Base-by-base conservation (phyloP, 64 coral and sea anemone genomes). In the Platygyra sinensis region DNA sequence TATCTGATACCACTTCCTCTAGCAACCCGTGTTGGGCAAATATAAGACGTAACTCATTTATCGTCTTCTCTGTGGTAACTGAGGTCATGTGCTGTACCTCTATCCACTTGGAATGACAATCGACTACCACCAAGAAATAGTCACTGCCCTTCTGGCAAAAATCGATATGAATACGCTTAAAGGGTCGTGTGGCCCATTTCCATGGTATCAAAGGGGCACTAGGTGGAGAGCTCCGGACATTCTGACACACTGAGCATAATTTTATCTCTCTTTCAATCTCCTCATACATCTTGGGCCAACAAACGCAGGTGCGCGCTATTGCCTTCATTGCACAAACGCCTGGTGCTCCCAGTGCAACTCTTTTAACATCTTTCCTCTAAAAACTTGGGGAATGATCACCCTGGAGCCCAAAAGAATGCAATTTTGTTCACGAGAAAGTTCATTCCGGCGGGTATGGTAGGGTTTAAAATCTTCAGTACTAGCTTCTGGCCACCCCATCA, bases 11-110 rank as follows among this genome's bases (percentile, higher is more conserved):
- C 36, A 89, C 18, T 51, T 83, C 87, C 51, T 89, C 80, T 7
- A 87, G 92, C n/a, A 94, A 77, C 64, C 87, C 87, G 78, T 94
- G 92, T 51, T 69, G 89, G 28, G 92, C 77, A 94, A 94, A 94
- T 52, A 94, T 83, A n/a, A 83, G 39, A 54, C 87, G 69, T 8
- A 94, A 25, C 72, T 89, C 88, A 59, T 86, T 82, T 59, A 94
- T 94, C 5, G 87, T 94, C 15, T 62, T 67, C 52, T 77, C 61
- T 39, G 80, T 79, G 27, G 79, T 94, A n/a, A 82, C 86, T 51
- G 72, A 86, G 36, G 87, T 86, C 93, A 94, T 94, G 51, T 86
- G 75, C 24, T 90, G 72, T 24, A 94, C 88, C 30, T 94, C 93
- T 46, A 87, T 78, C 93, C 88, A 94, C 25, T 90, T 94, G 16